Base-by-base conservation (phyloP, 2,797 vertebrate genomes). In the Arrhamphus sclerolepis region DNA sequence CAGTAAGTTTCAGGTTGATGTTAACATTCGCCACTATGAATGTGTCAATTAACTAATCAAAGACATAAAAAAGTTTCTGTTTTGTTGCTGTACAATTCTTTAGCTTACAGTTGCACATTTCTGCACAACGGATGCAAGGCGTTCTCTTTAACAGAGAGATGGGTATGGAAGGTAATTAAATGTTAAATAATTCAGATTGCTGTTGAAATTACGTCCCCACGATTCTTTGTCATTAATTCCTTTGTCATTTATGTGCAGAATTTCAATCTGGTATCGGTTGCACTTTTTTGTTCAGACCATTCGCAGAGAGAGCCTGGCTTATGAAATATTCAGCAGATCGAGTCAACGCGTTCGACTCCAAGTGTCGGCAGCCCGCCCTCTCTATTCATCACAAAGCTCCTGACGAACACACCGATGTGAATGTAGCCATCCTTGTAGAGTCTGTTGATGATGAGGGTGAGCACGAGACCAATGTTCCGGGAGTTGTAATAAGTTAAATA, bases 401-500 rank as follows among this genome's bases (percentile, higher is more conserved):
- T 2, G 22, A 50, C 22, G 26, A 57, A 79, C 96, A 87, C 76
- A 98, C 98, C 98, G 64, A 99, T 98, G 82, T 99, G 97, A 75
- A 98, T 97, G 92, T 98, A 98, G 89, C 97, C 97, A 95, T 96
- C 93, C 87, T 98, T 99, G 90, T 95, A 95, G 22, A 99, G 92
- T 82, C 96, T 91, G 89, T 99, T 99, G 83, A 98, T 94, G 87
- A 99, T 95, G 79, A 97, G 79, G 1, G 98, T 99, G 89, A 99
- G 93, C 89, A 99, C 94, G 72, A 99, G 94, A 87, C 98, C 98
- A 67, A 99, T 95, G 90, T 99, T 99, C 79, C 98, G 94, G 75
- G 98, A 99, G 92, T 99, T 99, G 83, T 99, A 99, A 75, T 99
- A 99, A 7, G 96, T 99, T 83, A 99, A 90, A 89, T 99, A 99